Evolutionary conservation across 2,797 vertebrate genomes (phyloP).

Genomic region (Neosilurus hyrtlii): DNA sequence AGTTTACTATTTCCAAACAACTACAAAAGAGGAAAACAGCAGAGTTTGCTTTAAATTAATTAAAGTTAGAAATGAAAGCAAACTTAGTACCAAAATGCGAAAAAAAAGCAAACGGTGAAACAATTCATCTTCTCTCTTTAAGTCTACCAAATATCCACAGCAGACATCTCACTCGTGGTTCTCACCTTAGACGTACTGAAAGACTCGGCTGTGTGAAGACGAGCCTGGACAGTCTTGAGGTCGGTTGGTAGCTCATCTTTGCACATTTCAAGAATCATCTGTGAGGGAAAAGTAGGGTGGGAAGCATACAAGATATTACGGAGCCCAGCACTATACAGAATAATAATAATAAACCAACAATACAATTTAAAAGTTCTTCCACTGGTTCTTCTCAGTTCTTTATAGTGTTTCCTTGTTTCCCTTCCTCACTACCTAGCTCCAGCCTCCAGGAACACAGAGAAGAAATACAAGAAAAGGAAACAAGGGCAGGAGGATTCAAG

Average conservation of each 20-base stretch:
- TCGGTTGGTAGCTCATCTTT: slow-evolving; percentile 35
- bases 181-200: slow-evolving; percentile 31
- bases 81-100: neutral
- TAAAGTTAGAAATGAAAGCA: neutral
- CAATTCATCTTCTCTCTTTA: neutral
- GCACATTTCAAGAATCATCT: slow-evolving; percentile 50
- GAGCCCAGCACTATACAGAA: neutral
- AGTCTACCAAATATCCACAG: neutral
- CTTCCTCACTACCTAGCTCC: neutral
- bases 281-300: neutral
- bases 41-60: neutral
- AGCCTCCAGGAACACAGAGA: neutral
- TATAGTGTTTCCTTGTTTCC: neutral
- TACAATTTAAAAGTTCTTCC: neutral
- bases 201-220: slow-evolving; percentile 19
- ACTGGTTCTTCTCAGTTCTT: neutral
- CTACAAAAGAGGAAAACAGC: too few species aligned
- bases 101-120: neutral
- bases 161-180: neutral
- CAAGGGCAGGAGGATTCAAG: neutral
- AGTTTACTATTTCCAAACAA: neutral
- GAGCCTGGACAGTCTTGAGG: neutral
- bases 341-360: neutral
- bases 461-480: neutral
- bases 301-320: neutral